These are phyloP conservation scores for Lathronympha strigana DNA, from an alignment of 2,888 invertebrate genomes.

Conservation along the genomic window DNA sequence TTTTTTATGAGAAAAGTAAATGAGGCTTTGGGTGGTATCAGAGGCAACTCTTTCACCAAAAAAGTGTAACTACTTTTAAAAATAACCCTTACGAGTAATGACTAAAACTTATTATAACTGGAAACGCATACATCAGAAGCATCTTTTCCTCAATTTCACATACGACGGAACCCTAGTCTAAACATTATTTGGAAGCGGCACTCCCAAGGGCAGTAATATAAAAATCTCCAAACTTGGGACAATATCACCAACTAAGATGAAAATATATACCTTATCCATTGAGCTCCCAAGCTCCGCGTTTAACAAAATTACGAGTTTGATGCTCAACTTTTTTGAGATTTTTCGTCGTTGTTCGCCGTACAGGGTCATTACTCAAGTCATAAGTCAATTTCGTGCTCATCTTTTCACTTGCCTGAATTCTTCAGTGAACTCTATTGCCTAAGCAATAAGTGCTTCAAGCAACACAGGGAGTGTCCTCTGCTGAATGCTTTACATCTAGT, in stretches of 20 bases:
- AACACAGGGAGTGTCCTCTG: too few species aligned
- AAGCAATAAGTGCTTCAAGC: too few species aligned
- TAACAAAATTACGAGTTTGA: slow-evolving; percentile 32
- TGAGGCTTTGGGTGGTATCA: too few species aligned
- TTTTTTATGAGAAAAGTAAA: too few species aligned
- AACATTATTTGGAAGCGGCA: slow-evolving; percentile 30
- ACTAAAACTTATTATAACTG: too few species aligned
- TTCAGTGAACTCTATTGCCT: too few species aligned
- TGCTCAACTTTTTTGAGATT: slow-evolving; percentile 24
- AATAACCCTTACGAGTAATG: too few species aligned
- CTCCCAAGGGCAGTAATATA: slow-evolving; percentile 30
- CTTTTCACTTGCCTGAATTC: too few species aligned
- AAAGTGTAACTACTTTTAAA: not conserved
- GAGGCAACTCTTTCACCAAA: not conserved
- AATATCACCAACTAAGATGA: slow-evolving; percentile 37
- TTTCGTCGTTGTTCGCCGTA: slow-evolving; percentile 11
- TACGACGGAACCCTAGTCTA: not conserved
- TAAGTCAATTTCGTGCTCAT: slow-evolving; percentile 19
- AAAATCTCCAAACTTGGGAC: slow-evolving; percentile 29
- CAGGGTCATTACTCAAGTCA: slow-evolving; percentile 7
- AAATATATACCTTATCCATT: slow-evolving; percentile 33
- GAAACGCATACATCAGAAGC: too few species aligned
- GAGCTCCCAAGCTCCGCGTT: slow-evolving; percentile 25
- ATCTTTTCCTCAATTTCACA: not conserved
- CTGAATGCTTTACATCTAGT: too few species aligned